A percentile compares a stretch with the other conserved stretches of the same genome.
phyloP scores from a whole-genome alignment of 2,797 vertebrate genomes.

The Thamnophis elegans region DNA sequence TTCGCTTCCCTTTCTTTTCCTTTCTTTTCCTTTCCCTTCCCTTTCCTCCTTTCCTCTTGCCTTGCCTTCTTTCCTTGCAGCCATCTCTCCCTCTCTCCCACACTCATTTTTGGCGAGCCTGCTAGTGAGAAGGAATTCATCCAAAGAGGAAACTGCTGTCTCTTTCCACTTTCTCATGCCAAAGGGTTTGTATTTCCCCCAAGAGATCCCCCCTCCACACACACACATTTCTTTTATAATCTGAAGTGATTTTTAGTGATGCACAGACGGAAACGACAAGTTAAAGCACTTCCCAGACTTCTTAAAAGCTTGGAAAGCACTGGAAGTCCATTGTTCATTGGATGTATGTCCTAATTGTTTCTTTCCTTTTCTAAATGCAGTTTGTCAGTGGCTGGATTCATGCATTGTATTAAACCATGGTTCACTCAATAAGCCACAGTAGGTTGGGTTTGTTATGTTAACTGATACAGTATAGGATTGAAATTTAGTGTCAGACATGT shows the following conservation, averaged over 20 bases:
- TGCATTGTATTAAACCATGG: neutral
- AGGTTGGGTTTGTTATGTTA: neutral
- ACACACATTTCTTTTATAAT: neutral
- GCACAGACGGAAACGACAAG: neutral
- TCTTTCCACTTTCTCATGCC: neutral
- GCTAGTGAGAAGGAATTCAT: constrained; percentile 57
- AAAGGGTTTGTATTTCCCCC: neutral
- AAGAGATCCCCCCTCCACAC: neutral
- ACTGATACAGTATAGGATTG: neutral
- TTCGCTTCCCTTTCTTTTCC: no score
- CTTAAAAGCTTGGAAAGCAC: neutral
- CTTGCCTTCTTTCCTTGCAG: constrained; percentile 25
- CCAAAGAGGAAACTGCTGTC: constrained; percentile 24
- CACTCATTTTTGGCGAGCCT: constrained; percentile 52
- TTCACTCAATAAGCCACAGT: neutral
- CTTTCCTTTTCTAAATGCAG: neutral
- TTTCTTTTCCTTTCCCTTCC: no score
- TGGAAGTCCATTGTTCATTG: neutral
- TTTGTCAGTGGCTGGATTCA: neutral
- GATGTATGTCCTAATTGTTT: neutral
- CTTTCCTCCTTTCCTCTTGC: no score
- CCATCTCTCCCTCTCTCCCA: constrained; percentile 54
- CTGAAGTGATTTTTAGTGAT: neutral
- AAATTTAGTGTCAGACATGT: neutral
- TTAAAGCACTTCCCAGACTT: neutral